Evolutionary conservation across 2,888 invertebrate species (phyloP), one percentile per base, ranked within the genome.

Genomic region (Phyllotreta striolata): DNA sequence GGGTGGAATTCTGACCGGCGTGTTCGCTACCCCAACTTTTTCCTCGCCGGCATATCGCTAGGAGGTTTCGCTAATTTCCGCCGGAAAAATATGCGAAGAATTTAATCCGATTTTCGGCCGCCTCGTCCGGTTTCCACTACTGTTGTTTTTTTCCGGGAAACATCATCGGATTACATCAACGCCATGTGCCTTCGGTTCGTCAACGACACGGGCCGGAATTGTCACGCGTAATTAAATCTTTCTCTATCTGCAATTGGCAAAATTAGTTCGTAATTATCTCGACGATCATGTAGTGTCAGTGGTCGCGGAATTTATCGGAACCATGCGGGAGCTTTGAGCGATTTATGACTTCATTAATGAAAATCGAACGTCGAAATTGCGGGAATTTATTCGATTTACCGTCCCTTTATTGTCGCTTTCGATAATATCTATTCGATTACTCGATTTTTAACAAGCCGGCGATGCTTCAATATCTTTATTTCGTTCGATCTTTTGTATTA

Each of bases 261-360:
- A 60, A 60, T 60, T 60, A 60, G 52, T 54, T 60, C 12, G 52
- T 60, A 60, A 60, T 60, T 60, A 60, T 60, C 52, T 52, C 52
- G 35, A 12, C 38, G 44, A 44, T 52, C 52, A 60, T 60, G 60
- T 52, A 60, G 52, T 60, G 60, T 52, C 44, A 54, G 44, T 54
- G 60, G 44, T 43, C 43, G 52, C 9, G 38, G 37, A 59, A 60
- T 60, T 60, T 60, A 60, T 60, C 6, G 60, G 34, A 35, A 37
- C 41, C 52, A 44, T 44, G 52, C 52, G 44, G 52, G 44, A 60
- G 52, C 52, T 43, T 38, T 38, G 9, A 10, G 4, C 34, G 54
- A 60, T 60, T 60, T 60, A 60, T 60, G 37, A 60, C 60, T 54
- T 52, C 43, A 60, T 44, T 60, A 60, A 52, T 60, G 57, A 57